Evolutionary conservation across 2,888 invertebrate genomes (phyloP), one percentile per base, ranked within the genome.

Genomic region (Cheilosia vernalis): DNA sequence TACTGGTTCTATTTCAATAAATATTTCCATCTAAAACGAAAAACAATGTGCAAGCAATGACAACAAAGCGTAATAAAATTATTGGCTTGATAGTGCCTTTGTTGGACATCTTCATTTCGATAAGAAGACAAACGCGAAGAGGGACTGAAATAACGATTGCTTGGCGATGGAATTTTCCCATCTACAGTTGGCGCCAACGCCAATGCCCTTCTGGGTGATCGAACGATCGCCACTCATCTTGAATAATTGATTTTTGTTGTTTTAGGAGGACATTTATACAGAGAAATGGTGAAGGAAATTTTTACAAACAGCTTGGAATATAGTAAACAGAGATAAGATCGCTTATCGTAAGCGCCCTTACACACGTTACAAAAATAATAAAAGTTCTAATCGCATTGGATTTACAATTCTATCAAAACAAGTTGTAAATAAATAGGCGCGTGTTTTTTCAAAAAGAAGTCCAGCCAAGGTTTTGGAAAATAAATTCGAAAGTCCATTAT

Each of bases 81-180:
- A 9, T 61, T 61, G 60, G 24, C 40, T 27, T 42, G 37, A 60
- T 27, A 42, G 60, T 60, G 21, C 15, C n/a, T 6, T 17, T 17
- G 44, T 9, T 47, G 44, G 44, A 17, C 9, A 15, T 9, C 42
- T 42, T 42, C 24, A 27, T 61, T 27, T 42, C 21, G 24, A 27
- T 5, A 37, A 37, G 2, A 30, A 30, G 2, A 10, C 27, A n/a
- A 10, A n/a, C n/a, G 27, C 13, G 13, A 17, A 5, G 44, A 10
- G n/a, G 44, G 21, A 13, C 21, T 24, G 24, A 5, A 44, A 27
- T 10, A 27, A 30, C 19, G 66, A 66, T 44, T 63, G 61, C n/a
- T 66, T 42, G 64, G 9, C 47, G 40, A 21, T 60, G 76, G 67
- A 76, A 76, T 40, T 67, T 76, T 51, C 66, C 76, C 4, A 63